These are phyloP conservation scores for Micromussa lordhowensis DNA, from an alignment of 92 coral and sea anemone species.

Conservation along the genomic window DNA sequence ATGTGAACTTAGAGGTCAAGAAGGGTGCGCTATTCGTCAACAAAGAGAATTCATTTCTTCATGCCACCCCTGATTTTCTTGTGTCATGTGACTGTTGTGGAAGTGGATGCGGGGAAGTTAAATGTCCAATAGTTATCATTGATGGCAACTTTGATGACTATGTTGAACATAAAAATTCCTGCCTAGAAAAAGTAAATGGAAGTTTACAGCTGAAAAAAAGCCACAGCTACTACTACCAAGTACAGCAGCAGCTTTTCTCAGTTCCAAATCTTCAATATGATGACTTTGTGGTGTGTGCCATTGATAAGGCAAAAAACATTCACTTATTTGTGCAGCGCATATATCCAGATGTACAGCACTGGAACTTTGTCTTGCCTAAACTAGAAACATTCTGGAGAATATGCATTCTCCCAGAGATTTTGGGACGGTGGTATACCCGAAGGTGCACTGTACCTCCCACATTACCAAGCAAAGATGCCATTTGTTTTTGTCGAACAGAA, in stretches of 20 bases:
- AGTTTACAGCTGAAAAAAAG: slow-evolving; percentile 46
- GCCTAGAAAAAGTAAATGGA: slow-evolving; percentile 58
- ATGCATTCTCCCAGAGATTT: slow-evolving; percentile 55
- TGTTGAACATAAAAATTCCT: slow-evolving; percentile 54
- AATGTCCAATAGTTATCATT: slow-evolving; percentile 52
- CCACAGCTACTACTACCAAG: slow-evolving; percentile 69
- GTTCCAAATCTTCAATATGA: slow-evolving; percentile 38
- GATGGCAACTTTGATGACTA: slow-evolving; percentile 56
- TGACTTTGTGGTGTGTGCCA: slow-evolving; percentile 63
- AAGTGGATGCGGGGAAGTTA: slow-evolving; percentile 76
- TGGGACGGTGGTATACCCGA: slow-evolving; percentile 62
- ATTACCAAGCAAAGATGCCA: slow-evolving; percentile 48
- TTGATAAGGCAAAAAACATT: slow-evolving; percentile 28
- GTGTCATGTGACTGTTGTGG: slow-evolving; percentile 74
- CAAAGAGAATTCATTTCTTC: slow-evolving; percentile 68
- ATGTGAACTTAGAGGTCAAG: slow-evolving; percentile 55
- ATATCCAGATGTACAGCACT: slow-evolving; percentile 50
- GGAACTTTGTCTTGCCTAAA: slow-evolving; percentile 54
- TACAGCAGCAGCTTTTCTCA: slow-evolving; percentile 73
- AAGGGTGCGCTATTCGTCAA: slow-evolving; percentile 72
- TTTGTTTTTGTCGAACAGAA: slow-evolving; percentile 42
- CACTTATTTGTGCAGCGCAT: slow-evolving; percentile 35
- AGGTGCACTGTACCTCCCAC: slow-evolving; percentile 35
- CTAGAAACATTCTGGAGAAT: slow-evolving; percentile 54
- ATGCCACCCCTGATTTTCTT: slow-evolving; percentile 70